Conservation (phyloP, 2,888 invertebrate species). For the Seira musarum region DNA sequence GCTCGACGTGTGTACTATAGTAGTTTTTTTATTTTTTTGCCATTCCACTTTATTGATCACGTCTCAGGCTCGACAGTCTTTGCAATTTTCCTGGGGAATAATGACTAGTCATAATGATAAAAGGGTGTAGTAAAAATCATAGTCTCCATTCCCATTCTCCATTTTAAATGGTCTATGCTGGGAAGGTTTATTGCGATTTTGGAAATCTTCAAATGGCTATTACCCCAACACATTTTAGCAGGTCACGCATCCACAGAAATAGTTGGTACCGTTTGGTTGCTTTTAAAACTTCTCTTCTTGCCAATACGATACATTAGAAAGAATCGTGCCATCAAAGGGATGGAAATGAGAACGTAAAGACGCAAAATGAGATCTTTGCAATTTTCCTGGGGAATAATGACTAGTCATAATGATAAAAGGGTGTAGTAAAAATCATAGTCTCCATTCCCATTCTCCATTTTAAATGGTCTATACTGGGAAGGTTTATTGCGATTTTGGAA, state of each 20-base stretch:
- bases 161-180: constrained; percentile 15
- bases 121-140: constrained; percentile 42
- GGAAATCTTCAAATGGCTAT: no score
- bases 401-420: constrained; percentile 39
- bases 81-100: constrained; percentile 45
- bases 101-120: constrained; percentile 46
- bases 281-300: no score
- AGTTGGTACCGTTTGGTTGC: no score
- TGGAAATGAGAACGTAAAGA: no score
- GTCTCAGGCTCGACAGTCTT: constrained; percentile 44
- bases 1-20: no score
- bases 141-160: constrained; percentile 21
- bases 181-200: background rate
- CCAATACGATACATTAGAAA: no score
- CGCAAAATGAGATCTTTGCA: no score
- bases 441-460: constrained; percentile 8
- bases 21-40: constrained; percentile 1
- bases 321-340: no score
- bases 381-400: constrained; percentile 44
- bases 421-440: constrained; percentile 45
- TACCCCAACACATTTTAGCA: no score
- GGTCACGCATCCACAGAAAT: no score
- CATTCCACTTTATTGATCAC: constrained; percentile 48
- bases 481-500: background rate
- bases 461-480: constrained; percentile 22